Conservation (phyloP, 2,888 invertebrate genomes). For the Caenorhabditis sp. region DNA sequence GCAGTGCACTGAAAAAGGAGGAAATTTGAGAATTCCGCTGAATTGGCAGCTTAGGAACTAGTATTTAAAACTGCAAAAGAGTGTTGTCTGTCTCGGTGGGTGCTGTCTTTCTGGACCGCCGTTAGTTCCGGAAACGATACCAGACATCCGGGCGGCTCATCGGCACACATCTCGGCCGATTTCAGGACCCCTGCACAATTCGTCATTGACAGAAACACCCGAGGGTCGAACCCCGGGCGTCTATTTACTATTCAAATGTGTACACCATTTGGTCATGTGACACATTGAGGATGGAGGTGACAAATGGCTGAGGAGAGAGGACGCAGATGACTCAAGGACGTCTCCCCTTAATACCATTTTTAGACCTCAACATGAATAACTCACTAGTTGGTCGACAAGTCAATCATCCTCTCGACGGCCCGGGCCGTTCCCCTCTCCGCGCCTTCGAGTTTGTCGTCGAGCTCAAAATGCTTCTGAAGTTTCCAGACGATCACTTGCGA, state of each 20-base stretch:
- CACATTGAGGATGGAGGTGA: no score
- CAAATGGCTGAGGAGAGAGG: no score
- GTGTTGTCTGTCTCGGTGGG: constrained; percentile 59
- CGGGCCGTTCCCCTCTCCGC: constrained; percentile 91
- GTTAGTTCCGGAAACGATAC: constrained; percentile 47
- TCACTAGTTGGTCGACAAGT: constrained; percentile 91
- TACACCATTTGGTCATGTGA: constrained; percentile 40
- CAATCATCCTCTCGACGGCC: constrained; percentile 94
- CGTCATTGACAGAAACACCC: constrained; percentile 64
- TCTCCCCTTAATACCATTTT: no score
- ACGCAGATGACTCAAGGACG: no score
- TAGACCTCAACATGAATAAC: constrained; percentile 11
- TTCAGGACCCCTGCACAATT: constrained; percentile 78
- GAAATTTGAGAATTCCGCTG: background rate
- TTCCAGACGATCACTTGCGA: constrained; percentile 66
- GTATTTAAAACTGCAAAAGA: background rate
- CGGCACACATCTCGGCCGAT: constrained; percentile 74
- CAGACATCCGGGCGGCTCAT: constrained; percentile 41
- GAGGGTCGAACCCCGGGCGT: constrained; percentile 24
- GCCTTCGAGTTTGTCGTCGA: constrained; percentile 85
- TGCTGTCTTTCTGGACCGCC: constrained; percentile 61
- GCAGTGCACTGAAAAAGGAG: constrained; percentile 54
- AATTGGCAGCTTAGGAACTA: no score
- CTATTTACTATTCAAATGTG: background rate
- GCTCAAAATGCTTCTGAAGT: constrained; percentile 62